phyloP scores from a whole-genome alignment of 2,888 invertebrate species.

The Oscheius onirici region DNA sequence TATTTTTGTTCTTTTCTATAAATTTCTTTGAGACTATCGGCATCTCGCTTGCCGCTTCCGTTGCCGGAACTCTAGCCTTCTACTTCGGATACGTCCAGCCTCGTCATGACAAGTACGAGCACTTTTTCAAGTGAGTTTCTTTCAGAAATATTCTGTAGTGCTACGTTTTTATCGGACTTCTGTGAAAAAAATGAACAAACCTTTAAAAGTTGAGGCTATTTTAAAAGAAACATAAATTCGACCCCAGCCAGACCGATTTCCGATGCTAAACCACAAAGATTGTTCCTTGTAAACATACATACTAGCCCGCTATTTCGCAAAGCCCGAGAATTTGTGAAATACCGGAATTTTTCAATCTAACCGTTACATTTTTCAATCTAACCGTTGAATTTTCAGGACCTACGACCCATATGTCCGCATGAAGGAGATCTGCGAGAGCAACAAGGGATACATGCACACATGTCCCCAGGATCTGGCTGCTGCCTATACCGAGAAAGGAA shows the following conservation, averaged over 20 bases:
- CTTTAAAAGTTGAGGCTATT: not conserved
- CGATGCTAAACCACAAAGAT: too few species aligned
- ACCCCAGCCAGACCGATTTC: too few species aligned
- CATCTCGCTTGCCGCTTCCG: slow-evolving; percentile 48
- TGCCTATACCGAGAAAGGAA: slow-evolving; percentile 67
- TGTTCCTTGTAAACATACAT: too few species aligned
- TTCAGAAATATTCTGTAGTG: not conserved
- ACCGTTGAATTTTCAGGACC: slow-evolving; percentile 49
- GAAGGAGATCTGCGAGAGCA: slow-evolving; percentile 66
- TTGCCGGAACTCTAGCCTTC: slow-evolving; percentile 56
- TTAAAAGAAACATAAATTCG: too few species aligned
- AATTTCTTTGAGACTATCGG: slow-evolving; percentile 44
- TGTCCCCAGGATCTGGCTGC: slow-evolving; percentile 68
- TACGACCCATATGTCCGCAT: slow-evolving; percentile 70
- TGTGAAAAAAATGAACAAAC: not conserved
- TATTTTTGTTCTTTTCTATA: not conserved
- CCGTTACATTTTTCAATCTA: not conserved
- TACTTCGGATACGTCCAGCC: slow-evolving; percentile 66
- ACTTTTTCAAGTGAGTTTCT: slow-evolving; percentile 60
- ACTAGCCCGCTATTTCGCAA: too few species aligned
- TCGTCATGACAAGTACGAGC: slow-evolving; percentile 65
- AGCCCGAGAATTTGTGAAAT: too few species aligned
- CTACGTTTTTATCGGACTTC: not conserved
- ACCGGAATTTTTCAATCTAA: not conserved
- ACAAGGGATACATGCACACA: slow-evolving; percentile 68